These are phyloP conservation scores for Hyperoodon ampullatus DNA, from an alignment of 2,113 vertebrate genomes.

Conservation along the genomic window DNA sequence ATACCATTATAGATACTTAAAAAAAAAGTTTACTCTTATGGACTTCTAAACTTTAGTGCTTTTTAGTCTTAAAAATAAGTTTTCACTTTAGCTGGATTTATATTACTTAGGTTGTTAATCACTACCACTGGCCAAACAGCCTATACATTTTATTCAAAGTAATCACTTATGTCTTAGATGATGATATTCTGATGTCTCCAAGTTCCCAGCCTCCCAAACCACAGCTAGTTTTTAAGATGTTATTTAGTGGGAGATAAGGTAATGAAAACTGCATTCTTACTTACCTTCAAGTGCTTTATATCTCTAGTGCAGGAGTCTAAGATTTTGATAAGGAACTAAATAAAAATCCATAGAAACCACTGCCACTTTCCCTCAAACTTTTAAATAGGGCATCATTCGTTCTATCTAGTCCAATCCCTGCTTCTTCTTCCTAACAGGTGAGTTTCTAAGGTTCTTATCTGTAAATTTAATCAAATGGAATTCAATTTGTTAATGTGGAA, in stretches of 20 bases:
- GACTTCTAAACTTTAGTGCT: conserved; percentile 12
- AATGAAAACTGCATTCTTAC: conserved; percentile 41
- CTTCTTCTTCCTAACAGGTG: conserved; percentile 21
- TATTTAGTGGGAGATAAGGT: neutral
- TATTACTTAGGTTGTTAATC: conserved; percentile 6
- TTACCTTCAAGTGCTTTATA: conserved; percentile 63
- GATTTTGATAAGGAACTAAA: conserved; percentile 44
- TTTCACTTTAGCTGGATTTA: conserved; percentile 1
- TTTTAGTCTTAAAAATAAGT: conserved; percentile 50
- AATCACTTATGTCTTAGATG: neutral
- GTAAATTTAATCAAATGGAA: conserved; percentile 35
- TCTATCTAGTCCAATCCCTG: conserved; percentile 18
- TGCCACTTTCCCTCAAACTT: conserved; percentile 8
- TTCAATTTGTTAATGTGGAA: conserved; percentile 34
- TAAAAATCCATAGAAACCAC: conserved; percentile 36
- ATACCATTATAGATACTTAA: neutral
- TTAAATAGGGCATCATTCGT: neutral
- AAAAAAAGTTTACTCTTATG: neutral
- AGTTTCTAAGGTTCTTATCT: conserved; percentile 26
- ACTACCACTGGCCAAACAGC: neutral
- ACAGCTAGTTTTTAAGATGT: conserved; percentile 29
- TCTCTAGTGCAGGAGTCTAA: neutral
- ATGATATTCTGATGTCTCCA: neutral
- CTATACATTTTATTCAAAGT: conserved; percentile 22
- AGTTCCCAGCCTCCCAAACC: neutral